These are phyloP conservation scores for Propithecus perrieri DNA, from an alignment of 2,797 vertebrate species.

Conservation along the genomic window DNA sequence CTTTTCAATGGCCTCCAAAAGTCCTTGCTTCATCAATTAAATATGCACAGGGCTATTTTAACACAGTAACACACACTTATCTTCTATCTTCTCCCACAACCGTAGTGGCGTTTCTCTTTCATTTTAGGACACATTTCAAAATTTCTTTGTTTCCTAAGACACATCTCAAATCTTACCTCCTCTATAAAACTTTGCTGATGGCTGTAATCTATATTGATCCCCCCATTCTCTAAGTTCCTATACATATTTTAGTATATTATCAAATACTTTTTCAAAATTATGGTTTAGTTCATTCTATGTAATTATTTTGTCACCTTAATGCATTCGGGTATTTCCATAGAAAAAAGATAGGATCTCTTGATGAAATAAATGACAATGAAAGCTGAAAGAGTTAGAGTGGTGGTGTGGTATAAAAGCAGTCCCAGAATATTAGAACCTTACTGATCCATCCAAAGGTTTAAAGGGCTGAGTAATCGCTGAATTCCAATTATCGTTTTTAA, in stretches of 20 bases:
- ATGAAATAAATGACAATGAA: neutral
- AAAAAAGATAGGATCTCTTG: neutral
- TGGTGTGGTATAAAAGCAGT: neutral
- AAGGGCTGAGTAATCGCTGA: neutral
- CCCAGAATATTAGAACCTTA: neutral
- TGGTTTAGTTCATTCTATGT: neutral
- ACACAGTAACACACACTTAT: rapidly evolving
- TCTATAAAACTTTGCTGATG: neutral
- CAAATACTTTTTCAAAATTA: neutral
- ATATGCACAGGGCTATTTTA: neutral
- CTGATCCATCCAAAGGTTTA: neutral
- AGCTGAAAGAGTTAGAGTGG: neutral
- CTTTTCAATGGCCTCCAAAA: neutral
- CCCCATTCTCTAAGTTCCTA: neutral
- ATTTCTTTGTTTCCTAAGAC: neutral
- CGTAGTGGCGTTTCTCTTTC: neutral
- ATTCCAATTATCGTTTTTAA: slow-evolving; percentile 14
- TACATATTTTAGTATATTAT: neutral
- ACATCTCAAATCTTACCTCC: neutral
- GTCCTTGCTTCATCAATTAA: neutral
- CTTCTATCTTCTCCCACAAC: neutral
- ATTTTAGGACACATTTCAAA: neutral
- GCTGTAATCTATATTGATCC: neutral
- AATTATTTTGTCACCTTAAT: neutral
- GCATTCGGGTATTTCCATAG: neutral